These are phyloP conservation scores for Salvelinus fontinalis DNA, from an alignment of 2,113 vertebrate genomes.

Conservation along the genomic window DNA sequence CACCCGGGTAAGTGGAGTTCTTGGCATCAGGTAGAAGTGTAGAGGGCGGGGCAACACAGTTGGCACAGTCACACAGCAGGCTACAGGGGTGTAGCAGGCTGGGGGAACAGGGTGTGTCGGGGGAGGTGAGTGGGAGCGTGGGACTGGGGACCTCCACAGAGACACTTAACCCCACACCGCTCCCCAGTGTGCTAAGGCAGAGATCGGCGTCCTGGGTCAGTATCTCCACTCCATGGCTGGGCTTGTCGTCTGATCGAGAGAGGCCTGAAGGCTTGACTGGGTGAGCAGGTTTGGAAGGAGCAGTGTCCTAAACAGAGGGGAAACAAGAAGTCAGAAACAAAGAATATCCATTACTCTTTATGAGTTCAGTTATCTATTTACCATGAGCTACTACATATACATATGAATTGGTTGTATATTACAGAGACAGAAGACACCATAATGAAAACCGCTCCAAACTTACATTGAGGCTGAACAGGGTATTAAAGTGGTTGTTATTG, in stretches of 20 bases:
- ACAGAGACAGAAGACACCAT: background rate
- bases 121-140: slow-evolving; percentile 45
- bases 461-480: slow-evolving; percentile 77
- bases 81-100: slow-evolving; percentile 27
- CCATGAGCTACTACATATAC: background rate
- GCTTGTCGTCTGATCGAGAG: slow-evolving; percentile 71
- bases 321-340: slow-evolving; percentile 2
- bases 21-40: slow-evolving; percentile 19
- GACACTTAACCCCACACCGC: slow-evolving; percentile 47
- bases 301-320: slow-evolving; percentile 51
- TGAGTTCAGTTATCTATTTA: background rate
- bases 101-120: slow-evolving; percentile 33
- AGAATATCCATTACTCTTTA: background rate
- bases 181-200: slow-evolving; percentile 31
- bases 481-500: slow-evolving; percentile 84
- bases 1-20: slow-evolving; percentile 11
- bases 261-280: slow-evolving; percentile 76
- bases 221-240: slow-evolving; percentile 52
- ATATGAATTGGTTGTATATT: slow-evolving; percentile 24
- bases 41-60: slow-evolving; percentile 34
- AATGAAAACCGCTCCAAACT: slow-evolving; percentile 35
- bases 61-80: slow-evolving; percentile 55
- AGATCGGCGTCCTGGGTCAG: slow-evolving; percentile 54
- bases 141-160: slow-evolving; percentile 71
- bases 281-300: slow-evolving; percentile 62